Conservation (phyloP, 2,113 vertebrate species). For the Nettapus auritus region DNA sequence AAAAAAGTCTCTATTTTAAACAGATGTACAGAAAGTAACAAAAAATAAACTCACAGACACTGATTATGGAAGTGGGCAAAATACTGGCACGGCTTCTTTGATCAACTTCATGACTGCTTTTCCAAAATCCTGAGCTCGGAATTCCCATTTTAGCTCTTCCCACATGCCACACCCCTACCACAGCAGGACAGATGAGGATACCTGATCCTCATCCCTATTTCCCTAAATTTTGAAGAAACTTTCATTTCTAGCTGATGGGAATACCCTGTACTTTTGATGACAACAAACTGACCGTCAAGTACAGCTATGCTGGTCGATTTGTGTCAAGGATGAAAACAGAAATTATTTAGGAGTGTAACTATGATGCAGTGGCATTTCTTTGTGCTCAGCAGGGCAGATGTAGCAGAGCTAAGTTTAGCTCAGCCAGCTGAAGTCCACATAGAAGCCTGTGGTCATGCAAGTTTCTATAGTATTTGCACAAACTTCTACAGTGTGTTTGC, state of each 20-base stretch:
- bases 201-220: not conserved
- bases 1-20: conserved; percentile 22
- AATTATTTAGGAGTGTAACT: not conserved
- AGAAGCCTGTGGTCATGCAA: not conserved
- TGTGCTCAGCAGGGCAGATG: no score
- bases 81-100: not conserved
- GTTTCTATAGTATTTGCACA: not conserved
- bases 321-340: not conserved
- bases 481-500: not conserved
- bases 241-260: not conserved
- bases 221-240: not conserved
- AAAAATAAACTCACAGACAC: not conserved
- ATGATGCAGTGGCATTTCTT: no score
- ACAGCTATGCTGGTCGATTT: accelerated
- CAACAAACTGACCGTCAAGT: not conserved
- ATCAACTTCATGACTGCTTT: not conserved
- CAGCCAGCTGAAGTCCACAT: not conserved
- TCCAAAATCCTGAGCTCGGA: not conserved
- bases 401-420: not conserved
- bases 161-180: not conserved
- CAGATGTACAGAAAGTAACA: not conserved
- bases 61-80: not conserved
- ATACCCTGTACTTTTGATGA: not conserved
- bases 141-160: not conserved
- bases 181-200: not conserved